These are phyloP conservation scores for Aegotheles bennettii DNA, from an alignment of 2,113 vertebrate species.

Conservation along the genomic window DNA sequence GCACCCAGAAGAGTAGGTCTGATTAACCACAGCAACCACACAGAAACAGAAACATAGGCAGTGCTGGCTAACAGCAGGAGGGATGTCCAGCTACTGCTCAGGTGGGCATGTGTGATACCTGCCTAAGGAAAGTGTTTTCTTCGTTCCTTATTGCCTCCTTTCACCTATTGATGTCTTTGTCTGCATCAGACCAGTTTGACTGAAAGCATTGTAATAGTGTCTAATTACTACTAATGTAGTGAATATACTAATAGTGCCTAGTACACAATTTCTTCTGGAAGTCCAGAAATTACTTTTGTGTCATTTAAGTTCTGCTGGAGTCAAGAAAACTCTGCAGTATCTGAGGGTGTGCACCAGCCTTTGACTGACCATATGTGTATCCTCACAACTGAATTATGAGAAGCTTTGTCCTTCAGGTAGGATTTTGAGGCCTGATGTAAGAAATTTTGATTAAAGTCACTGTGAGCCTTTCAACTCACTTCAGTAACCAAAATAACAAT, in stretches of 20 bases:
- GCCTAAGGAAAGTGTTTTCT: neutral
- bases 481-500: conserved; percentile 33
- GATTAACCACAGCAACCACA: neutral
- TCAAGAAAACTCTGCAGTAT: neutral
- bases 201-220: neutral
- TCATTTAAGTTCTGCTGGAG: neutral
- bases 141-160: neutral
- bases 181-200: neutral
- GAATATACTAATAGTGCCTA: neutral
- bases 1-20: neutral
- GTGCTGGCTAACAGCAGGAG: neutral
- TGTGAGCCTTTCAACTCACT: neutral
- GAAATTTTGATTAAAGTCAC: neutral
- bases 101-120: neutral
- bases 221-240: neutral
- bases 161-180: neutral
- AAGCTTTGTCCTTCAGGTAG: neutral
- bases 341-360: neutral
- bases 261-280: neutral
- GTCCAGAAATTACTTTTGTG: neutral
- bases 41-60: neutral
- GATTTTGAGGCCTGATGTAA: neutral
- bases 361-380: neutral
- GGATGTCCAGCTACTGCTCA: neutral
- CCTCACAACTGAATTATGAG: neutral